Conservation (phyloP, 2,888 invertebrate species). For the Uropetala carovei region DNA sequence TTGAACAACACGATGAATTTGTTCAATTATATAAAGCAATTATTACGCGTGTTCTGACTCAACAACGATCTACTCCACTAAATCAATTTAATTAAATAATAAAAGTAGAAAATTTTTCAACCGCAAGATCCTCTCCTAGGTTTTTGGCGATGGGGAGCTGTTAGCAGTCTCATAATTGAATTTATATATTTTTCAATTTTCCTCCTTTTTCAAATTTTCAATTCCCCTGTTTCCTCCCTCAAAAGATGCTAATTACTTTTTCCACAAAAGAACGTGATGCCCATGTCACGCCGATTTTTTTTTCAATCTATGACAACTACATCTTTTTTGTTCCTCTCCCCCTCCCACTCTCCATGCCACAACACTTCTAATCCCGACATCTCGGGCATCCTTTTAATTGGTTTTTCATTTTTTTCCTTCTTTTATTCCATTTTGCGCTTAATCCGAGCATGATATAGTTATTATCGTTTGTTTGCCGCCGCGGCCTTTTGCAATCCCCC, state of each 20-base stretch:
- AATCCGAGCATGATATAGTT: neutral
- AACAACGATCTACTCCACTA: neutral
- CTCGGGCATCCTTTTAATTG: neutral
- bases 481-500: neutral
- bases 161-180: neutral
- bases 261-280: neutral
- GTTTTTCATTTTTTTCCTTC: neutral
- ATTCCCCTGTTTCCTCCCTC: neutral
- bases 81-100: constrained; percentile 1
- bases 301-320: neutral
- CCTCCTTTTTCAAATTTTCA: neutral
- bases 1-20: too few species aligned
- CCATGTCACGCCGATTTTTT: constrained; percentile 4
- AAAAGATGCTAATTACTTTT: constrained; percentile 23
- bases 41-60: neutral
- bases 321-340: neutral
- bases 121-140: too few species aligned
- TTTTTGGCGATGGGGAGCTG: neutral
- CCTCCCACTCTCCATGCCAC: neutral
- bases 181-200: neutral
- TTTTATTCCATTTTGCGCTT: neutral
- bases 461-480: neutral
- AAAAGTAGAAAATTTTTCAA: neutral
- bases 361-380: neutral
- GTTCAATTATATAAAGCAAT: neutral